Conservation (phyloP, 2,113 vertebrate species). For the Cranoglanis bouderius region DNA sequence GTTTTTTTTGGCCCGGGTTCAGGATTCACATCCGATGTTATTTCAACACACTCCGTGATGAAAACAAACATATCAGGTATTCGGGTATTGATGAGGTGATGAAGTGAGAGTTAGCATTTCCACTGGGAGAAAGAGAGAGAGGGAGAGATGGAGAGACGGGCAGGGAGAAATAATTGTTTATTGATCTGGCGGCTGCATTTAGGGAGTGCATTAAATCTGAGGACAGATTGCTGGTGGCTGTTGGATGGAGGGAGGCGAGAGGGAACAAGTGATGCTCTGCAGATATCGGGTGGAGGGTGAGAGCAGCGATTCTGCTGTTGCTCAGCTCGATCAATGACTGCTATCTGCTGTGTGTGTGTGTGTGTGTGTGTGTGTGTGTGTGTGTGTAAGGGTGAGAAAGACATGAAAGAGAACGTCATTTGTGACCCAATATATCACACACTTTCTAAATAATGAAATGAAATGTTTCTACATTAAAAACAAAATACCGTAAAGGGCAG, state of each 20-base stretch:
- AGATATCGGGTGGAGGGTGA: conserved; percentile 43
- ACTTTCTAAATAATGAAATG: no score
- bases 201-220: conserved; percentile 61
- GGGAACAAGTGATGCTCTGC: conserved; percentile 39
- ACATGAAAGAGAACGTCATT: conserved; percentile 5
- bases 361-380: background rate
- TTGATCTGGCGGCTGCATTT: conserved; percentile 59
- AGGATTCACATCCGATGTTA: conserved; percentile 34
- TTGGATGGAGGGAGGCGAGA: conserved; percentile 21
- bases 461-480: no score
- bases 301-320: conserved; percentile 27
- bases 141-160: background rate
- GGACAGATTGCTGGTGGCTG: conserved; percentile 55
- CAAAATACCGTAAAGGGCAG: no score
- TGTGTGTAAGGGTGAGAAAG: background rate
- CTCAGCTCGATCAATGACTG: conserved; percentile 43
- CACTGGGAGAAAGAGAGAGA: conserved; percentile 9
- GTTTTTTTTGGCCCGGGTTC: conserved; percentile 1
- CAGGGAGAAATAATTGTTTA: conserved; percentile 60
- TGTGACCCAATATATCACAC: background rate
- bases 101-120: conserved; percentile 56
- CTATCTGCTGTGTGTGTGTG: background rate
- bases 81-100: conserved; percentile 56
- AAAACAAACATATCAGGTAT: conserved; percentile 61
- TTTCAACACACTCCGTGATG: conserved; percentile 44